A percentile compares a stretch with the other conserved stretches of the same genome.
Conservation (phyloP, 2,797 vertebrate genomes). For the Smutsia temminckii region DNA sequence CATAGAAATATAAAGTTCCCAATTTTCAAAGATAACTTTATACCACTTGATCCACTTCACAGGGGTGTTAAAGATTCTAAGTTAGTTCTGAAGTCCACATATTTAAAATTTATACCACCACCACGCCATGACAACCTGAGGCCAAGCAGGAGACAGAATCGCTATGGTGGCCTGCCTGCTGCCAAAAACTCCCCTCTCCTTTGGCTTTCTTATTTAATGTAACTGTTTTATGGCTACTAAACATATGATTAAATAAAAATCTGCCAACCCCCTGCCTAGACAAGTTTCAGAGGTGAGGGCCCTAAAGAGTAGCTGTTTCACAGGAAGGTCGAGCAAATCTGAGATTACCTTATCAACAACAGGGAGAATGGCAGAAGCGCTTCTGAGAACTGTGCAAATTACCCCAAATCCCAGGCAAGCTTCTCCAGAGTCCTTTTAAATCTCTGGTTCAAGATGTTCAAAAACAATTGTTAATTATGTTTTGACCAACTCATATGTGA, state of each 20-base stretch:
- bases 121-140: neutral
- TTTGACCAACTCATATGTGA: neutral
- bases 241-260: neutral
- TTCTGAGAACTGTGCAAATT: neutral
- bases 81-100: fast-evolving
- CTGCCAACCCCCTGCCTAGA: neutral
- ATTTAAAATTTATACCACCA: neutral
- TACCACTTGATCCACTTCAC: no score
- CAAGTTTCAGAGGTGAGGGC: neutral
- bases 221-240: neutral
- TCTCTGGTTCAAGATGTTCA: neutral
- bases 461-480: neutral
- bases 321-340: neutral
- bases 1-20: neutral
- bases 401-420: neutral
- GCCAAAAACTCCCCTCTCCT: neutral
- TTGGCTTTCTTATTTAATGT: neutral
- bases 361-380: neutral
- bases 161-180: no score
- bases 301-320: neutral
- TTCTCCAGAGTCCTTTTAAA: neutral
- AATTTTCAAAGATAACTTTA: neutral
- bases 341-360: neutral
- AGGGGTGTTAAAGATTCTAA: neutral
- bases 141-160: neutral